phyloP scores from a whole-genome alignment of 37 sponge, comb jelly and placozoan species.

The Ianthella basta region DNA sequence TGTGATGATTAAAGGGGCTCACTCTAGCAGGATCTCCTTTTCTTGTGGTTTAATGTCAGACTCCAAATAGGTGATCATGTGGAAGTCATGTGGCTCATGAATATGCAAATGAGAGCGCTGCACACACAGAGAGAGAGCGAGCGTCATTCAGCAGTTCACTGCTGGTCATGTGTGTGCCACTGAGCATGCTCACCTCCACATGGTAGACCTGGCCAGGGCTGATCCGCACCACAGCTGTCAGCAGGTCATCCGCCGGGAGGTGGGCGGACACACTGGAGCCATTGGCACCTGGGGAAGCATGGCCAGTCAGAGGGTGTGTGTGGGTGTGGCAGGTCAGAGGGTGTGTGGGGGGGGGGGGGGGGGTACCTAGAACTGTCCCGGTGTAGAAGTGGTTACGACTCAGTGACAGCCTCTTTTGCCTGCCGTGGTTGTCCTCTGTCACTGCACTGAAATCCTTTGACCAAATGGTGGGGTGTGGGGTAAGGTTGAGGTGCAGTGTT shows the following conservation, averaged over 20 bases:
- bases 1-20: neutral
- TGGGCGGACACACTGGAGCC: constrained; percentile 51
- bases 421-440: neutral
- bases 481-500: constrained; percentile 23
- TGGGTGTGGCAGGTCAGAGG: neutral
- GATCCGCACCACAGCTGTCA: constrained; percentile 48
- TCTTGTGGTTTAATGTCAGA: constrained; percentile 54
- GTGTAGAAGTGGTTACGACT: constrained; percentile 27
- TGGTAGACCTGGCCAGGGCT: constrained; percentile 35
- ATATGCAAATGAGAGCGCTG: constrained; percentile 55
- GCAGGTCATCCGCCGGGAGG: constrained; percentile 39
- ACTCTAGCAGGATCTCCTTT: constrained; percentile 36
- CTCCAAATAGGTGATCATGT: constrained; percentile 67
- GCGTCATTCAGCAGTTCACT: neutral
- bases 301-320: neutral
- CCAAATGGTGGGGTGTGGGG: neutral
- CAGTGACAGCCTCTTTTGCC: neutral
- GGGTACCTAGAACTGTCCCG: constrained; percentile 32
- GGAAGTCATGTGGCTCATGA: constrained; percentile 68
- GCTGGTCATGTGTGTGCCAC: neutral
- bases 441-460: neutral
- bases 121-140: neutral
- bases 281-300: constrained; percentile 13
- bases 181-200: constrained; percentile 33
- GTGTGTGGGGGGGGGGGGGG: no score